These are phyloP conservation scores for Phenganax subtilis DNA, from an alignment of 92 coral and sea anemone species.

Conservation along the genomic window DNA sequence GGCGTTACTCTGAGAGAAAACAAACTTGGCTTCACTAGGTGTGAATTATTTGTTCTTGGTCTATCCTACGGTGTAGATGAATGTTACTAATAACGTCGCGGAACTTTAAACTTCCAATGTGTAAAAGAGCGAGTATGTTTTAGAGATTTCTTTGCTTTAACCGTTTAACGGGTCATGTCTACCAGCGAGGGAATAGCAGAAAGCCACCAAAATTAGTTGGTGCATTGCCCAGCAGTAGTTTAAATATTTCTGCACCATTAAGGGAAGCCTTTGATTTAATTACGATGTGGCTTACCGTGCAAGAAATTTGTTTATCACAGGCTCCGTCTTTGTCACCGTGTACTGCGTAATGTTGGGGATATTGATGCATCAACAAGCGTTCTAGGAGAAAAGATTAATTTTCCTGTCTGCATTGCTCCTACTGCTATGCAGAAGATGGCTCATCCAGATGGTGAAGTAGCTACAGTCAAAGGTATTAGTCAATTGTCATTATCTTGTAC, in stretches of 20 bases:
- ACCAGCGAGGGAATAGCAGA: too few relatives aligned
- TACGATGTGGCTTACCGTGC: not conserved
- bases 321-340: conserved; percentile 16
- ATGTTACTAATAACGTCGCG: not conserved
- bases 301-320: not conserved
- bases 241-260: not conserved
- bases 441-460: conserved; percentile 38
- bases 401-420: conserved; percentile 36
- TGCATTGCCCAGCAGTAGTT: too few relatives aligned
- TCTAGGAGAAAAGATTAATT: conserved; percentile 39
- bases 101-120: too few relatives aligned
- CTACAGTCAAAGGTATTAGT: conserved; percentile 26
- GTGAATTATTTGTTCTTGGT: not conserved
- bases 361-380: conserved; percentile 22
- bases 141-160: too few relatives aligned
- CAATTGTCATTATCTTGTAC: not conserved
- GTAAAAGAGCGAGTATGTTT: too few relatives aligned
- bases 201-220: too few relatives aligned
- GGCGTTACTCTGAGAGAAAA: conserved; percentile 19
- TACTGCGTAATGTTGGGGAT: conserved; percentile 20
- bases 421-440: conserved; percentile 46
- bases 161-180: too few relatives aligned
- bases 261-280: not conserved
- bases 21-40: conserved; percentile 30
- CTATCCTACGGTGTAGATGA: not conserved